Conservation (phyloP, 2,888 invertebrate genomes). For the Pristionchus maxplancki region DNA sequence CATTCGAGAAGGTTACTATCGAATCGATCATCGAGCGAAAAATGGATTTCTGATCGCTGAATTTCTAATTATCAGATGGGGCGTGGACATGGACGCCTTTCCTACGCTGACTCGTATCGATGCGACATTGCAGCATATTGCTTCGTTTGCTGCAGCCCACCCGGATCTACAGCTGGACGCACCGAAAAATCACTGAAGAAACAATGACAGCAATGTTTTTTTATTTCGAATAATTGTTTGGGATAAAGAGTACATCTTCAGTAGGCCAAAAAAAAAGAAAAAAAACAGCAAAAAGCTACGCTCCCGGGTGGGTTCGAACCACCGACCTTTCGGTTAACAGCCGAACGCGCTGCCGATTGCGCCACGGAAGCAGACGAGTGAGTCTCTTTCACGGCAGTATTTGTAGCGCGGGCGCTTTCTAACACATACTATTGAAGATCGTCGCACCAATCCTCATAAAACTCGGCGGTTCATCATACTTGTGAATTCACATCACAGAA, state of each 20-base stretch:
- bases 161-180: neutral
- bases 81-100: neutral
- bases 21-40: too few species aligned
- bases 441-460: too few species aligned
- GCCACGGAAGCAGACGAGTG: conserved; percentile 22
- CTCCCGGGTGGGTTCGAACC: conserved; percentile 49
- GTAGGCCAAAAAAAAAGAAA: too few species aligned
- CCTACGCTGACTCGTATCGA: neutral
- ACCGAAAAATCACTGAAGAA: neutral
- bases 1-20: too few species aligned
- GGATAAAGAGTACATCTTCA: too few species aligned
- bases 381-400: neutral
- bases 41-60: too few species aligned
- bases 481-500: too few species aligned
- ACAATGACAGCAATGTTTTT: neutral
- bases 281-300: neutral
- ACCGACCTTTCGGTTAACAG: conserved; percentile 51
- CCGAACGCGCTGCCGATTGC: conserved; percentile 50
- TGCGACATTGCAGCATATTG: neutral
- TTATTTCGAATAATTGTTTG: too few species aligned
- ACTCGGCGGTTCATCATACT: too few species aligned
- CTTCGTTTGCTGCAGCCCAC: neutral
- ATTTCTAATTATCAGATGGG: neutral
- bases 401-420: conserved; percentile 5
- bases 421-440: too few species aligned